Base-by-base conservation (phyloP, 1,140 invertebrate species). In the Scaptodrosophila lebanonensis region DNA sequence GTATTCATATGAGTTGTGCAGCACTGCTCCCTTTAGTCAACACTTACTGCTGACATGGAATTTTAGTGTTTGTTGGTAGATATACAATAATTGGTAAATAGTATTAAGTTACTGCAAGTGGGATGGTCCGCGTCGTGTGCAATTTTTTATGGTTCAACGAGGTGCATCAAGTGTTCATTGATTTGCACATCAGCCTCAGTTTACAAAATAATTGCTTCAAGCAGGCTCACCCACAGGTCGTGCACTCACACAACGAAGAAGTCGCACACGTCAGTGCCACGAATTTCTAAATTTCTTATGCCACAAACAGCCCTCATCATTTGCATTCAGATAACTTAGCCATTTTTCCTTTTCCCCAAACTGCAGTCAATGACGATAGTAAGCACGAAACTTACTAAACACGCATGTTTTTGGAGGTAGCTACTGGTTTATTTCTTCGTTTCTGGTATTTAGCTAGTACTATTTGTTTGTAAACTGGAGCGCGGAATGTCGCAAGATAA, bases 261-360 rank as follows among this genome's bases (percentile, higher is more conserved):
- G 66, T 71, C 22, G 72, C 72, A 77, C 72, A 77, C 72, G 72
- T 77, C 72, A 77, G 72, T 77, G 72, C 72, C 72, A 77, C 72
- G 72, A 77, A 71, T 45, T 64, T 47, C 15, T 25, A 25, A 8
- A 3, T 25, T 25, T n/a, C n/a, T n/a, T n/a, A 25, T 25, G 22
- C 22, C 22, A 4, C 22, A n/a, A n/a, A n/a, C n/a, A n/a, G n/a
- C n/a, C n/a, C n/a, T n/a, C n/a, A n/a, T n/a, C n/a, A n/a, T n/a
- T n/a, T n/a, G n/a, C n/a, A n/a, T n/a, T n/a, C n/a, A n/a, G n/a
- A n/a, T n/a, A n/a, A n/a, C n/a, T 25, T 25, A 25, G 8, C 22
- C 22, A 25, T 25, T 25, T 50, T 16, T 57, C 6, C 22, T 27
- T 27, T 50, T 54, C 25, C 50, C 47, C n/a, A n/a, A n/a, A 17